Conservation (phyloP, 1,140 invertebrate genomes). For the Sitobion miscanthi region DNA sequence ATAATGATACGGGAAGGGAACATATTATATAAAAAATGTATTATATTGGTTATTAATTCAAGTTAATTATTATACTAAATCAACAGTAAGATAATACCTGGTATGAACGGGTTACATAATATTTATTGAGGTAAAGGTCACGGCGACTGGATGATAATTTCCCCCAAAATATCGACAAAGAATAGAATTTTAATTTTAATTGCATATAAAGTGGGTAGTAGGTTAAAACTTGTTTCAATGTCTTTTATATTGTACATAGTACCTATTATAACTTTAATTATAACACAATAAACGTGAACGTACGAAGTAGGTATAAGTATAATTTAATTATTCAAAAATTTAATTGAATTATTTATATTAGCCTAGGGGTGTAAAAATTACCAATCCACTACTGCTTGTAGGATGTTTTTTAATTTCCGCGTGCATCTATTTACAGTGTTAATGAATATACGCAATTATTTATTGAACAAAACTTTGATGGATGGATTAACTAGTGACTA, state of each 20-base stretch:
- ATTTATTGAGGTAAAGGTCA: background rate
- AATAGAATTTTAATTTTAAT: too few relatives aligned
- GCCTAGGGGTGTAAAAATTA: too few relatives aligned
- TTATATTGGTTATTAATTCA: background rate
- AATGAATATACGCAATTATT: background rate
- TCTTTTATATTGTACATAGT: too few relatives aligned
- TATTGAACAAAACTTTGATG: background rate
- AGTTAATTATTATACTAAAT: background rate
- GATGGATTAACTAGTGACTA: background rate
- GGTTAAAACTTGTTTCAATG: too few relatives aligned
- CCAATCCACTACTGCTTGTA: too few relatives aligned
- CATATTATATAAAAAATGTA: background rate
- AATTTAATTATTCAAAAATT: background rate
- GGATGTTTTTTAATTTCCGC: too few relatives aligned
- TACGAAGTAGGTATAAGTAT: background rate
- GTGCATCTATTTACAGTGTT: too few relatives aligned
- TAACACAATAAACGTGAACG: background rate
- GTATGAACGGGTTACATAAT: background rate
- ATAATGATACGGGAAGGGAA: too few relatives aligned
- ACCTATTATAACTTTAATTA: too few relatives aligned
- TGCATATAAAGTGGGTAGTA: too few relatives aligned
- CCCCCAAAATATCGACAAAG: background rate
- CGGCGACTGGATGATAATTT: background rate
- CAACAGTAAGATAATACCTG: background rate
- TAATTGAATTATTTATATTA: background rate